Percentiles rank a stretch among this genome's conserved stretches.
Conservation (phyloP, 2,888 invertebrate genomes). For the Nephrotoma flavescens region DNA sequence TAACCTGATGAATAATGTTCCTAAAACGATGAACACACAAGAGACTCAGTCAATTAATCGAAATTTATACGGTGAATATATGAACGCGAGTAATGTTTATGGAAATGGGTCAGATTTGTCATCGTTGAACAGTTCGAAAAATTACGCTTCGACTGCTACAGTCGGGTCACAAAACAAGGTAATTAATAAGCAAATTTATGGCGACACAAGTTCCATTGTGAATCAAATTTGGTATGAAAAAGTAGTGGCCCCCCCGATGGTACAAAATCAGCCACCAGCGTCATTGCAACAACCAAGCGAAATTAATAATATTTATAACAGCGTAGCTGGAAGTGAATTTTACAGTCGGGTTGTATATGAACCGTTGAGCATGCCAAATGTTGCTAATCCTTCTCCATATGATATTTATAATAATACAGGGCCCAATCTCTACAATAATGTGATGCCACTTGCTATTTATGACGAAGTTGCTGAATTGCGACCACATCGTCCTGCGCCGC, state of each 20-base stretch:
- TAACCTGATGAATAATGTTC: background rate
- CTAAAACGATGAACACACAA: background rate
- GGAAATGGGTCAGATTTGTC: background rate
- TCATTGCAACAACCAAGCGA: slow-evolving; percentile 6
- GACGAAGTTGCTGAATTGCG: slow-evolving; percentile 32
- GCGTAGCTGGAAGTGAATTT: slow-evolving; percentile 18
- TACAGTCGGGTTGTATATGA: slow-evolving; percentile 18
- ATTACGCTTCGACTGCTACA: background rate
- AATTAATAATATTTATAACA: slow-evolving; percentile 11
- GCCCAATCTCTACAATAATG: slow-evolving; percentile 8
- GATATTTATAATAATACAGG: background rate
- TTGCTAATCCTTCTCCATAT: background rate
- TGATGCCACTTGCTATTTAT: slow-evolving; percentile 21
- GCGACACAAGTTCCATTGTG: slow-evolving; percentile 29
- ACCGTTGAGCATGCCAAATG: slow-evolving; percentile 22
- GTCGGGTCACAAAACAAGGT: slow-evolving; percentile 19
- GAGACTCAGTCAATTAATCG: background rate
- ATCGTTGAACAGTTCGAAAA: background rate
- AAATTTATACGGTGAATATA: background rate
- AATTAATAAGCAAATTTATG: slow-evolving; percentile 21
- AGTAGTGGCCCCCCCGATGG: slow-evolving; percentile 16
- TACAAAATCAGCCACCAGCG: slow-evolving; percentile 17
- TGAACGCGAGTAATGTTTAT: background rate
- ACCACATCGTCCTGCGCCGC: slow-evolving; percentile 45
- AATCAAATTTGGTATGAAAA: slow-evolving; percentile 38